A percentile compares a stretch with the other conserved stretches of the same genome.
These are phyloP conservation scores for Philopedon plagiatum DNA, from an alignment of 2,888 invertebrate species.

Conservation along the genomic window DNA sequence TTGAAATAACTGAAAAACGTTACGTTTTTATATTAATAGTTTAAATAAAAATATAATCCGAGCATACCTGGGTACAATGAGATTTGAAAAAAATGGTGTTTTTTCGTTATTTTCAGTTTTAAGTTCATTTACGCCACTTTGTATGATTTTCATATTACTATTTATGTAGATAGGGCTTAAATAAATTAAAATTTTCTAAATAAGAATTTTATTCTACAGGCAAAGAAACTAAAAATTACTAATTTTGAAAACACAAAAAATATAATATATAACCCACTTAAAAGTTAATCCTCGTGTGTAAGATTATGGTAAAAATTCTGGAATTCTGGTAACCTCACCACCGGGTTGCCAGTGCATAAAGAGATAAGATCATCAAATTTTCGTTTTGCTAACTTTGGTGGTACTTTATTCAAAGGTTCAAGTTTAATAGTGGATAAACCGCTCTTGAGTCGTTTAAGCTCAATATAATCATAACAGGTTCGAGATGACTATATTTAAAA, in stretches of 20 bases:
- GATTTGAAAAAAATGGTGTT: neutral
- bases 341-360: neutral
- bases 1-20: neutral
- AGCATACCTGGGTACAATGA: neutral
- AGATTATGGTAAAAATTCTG: neutral
- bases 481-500: conserved; percentile 34
- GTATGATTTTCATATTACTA: neutral
- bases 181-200: no score
- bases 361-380: neutral
- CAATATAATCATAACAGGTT: conserved; percentile 2
- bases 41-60: neutral
- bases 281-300: neutral
- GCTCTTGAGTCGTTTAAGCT: neutral
- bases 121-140: neutral
- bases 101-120: neutral
- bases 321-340: neutral
- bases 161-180: neutral
- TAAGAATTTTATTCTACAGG: no score
- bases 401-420: neutral
- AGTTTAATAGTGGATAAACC: neutral
- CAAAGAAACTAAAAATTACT: neutral
- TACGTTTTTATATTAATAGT: neutral
- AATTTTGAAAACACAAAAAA: neutral
- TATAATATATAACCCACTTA: neutral
- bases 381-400: neutral